A percentile compares a stretch with the other conserved stretches of the same genome.
These are phyloP conservation scores for Zhuqinia jingwanae DNA, from an alignment of 2,888 invertebrate genomes.

Conservation along the genomic window DNA sequence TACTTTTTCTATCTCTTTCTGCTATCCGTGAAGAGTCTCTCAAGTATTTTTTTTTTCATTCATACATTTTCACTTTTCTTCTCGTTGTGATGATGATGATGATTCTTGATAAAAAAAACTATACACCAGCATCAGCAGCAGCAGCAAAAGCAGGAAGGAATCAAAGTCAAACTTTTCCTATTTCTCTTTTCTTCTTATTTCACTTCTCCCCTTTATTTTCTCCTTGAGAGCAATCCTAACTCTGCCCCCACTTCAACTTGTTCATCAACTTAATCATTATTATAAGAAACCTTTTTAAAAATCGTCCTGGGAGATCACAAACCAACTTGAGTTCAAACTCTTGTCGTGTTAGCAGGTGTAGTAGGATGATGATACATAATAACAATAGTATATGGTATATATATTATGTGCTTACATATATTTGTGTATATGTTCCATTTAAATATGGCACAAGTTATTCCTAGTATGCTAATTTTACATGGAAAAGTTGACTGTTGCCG, in stretches of 20 bases:
- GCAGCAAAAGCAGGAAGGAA: conserved; percentile 36
- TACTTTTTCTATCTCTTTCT: neutral
- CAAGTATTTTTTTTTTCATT: neutral
- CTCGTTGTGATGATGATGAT: conserved; percentile 15
- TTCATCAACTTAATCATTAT: neutral
- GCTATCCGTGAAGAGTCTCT: neutral
- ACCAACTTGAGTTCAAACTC: too few species aligned
- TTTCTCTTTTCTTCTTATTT: neutral
- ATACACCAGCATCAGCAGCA: too few species aligned
- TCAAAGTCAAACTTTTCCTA: conserved; percentile 50
- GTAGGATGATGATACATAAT: too few species aligned
- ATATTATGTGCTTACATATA: too few species aligned
- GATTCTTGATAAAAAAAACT: conserved; percentile 15
- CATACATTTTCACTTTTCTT: neutral
- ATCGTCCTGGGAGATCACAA: neutral
- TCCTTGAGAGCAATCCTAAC: neutral
- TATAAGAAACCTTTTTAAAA: neutral
- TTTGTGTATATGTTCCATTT: neutral
- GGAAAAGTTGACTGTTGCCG: neutral
- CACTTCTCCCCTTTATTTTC: neutral
- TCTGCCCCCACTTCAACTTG: neutral
- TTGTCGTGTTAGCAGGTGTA: too few species aligned
- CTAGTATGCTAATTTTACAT: neutral
- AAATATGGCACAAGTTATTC: conserved; percentile 12
- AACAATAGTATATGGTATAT: too few species aligned